A percentile compares a stretch with the other conserved stretches of the same genome.
Evolutionary conservation across 2,113 vertebrate genomes (phyloP).

Genomic region (Hypocryptadius cinnamomeus): DNA sequence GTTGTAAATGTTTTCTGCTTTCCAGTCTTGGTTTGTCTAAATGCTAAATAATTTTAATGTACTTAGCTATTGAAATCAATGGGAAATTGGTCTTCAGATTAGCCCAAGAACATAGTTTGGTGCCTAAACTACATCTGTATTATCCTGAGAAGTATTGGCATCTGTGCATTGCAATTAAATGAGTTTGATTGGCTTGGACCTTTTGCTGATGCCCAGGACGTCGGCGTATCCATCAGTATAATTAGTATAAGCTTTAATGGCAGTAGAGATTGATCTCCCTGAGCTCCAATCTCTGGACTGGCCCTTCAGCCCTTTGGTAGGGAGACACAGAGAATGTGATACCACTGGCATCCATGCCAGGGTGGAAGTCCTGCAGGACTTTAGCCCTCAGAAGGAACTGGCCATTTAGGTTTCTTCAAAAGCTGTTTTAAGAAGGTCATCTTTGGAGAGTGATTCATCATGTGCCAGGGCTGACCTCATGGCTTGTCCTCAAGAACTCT

Average conservation of each 20-base stretch:
- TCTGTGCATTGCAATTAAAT: background rate
- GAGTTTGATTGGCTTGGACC: constrained; percentile 2
- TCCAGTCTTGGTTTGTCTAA: background rate
- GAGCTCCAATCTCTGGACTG: background rate
- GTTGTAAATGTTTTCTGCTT: background rate
- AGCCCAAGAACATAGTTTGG: background rate
- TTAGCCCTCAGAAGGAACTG: background rate
- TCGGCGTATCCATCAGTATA: background rate
- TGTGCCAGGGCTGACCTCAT: background rate
- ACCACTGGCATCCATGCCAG: background rate
- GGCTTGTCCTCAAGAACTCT: background rate
- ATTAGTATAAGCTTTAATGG: background rate
- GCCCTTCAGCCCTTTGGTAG: background rate
- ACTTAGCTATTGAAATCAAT: background rate
- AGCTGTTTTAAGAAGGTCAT: background rate
- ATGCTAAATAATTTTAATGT: background rate
- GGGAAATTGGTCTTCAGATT: background rate
- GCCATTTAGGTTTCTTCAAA: background rate
- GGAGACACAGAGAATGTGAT: background rate
- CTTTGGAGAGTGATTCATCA: background rate
- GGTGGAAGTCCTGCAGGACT: background rate
- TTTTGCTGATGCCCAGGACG: background rate
- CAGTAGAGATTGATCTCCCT: background rate
- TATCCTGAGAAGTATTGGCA: background rate
- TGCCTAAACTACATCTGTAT: background rate